phyloP scores from a whole-genome alignment of 2,113 vertebrate species.

The Euleptes europaea region DNA sequence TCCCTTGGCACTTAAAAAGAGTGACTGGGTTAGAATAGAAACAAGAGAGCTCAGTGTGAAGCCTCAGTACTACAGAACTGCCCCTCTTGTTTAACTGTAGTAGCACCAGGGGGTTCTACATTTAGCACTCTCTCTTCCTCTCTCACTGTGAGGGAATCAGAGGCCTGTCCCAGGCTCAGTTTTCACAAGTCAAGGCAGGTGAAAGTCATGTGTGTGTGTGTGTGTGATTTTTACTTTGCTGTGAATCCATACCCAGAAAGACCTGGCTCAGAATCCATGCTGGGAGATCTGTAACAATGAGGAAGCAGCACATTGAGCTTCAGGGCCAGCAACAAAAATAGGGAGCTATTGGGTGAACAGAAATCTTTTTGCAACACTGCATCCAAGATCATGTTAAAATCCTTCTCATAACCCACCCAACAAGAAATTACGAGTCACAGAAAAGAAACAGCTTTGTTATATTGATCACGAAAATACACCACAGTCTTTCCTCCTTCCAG shows the following conservation, averaged over 20 bases:
- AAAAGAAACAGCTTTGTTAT: not conserved
- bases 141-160: not conserved
- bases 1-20: not conserved
- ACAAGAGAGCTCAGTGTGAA: too few species aligned
- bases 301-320: not conserved
- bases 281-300: not conserved
- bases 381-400: too few species aligned
- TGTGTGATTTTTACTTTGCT: too few species aligned
- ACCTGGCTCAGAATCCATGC: not conserved
- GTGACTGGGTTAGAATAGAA: not conserved
- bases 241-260: not conserved
- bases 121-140: not conserved
- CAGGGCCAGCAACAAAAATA: not conserved
- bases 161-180: too few species aligned
- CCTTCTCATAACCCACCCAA: not conserved
- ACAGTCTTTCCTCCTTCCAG: not conserved
- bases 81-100: not conserved
- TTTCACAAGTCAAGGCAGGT: too few species aligned
- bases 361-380: not conserved
- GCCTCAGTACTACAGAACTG: not conserved
- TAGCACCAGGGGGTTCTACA: not conserved
- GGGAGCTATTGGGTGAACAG: not conserved
- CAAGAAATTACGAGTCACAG: not conserved
- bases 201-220: too few species aligned
- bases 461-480: not conserved